A percentile compares a stretch with the other conserved stretches of the same genome.
Conservation (phyloP, 2,888 invertebrate species). For the Heliconius charithonia region DNA sequence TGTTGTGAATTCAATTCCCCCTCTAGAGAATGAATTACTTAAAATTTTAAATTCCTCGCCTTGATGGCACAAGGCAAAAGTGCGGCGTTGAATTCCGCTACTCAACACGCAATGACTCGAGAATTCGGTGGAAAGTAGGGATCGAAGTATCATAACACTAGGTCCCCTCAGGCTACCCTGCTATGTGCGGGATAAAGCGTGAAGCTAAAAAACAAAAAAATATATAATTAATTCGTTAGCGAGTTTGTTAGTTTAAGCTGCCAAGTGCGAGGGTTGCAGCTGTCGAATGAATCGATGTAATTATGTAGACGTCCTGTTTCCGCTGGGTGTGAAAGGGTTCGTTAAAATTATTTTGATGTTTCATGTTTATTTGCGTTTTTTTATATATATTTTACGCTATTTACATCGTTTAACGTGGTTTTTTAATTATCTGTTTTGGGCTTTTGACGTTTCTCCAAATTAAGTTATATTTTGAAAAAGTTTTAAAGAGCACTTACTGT, state of each 20-base stretch:
- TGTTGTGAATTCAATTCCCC: too few species aligned
- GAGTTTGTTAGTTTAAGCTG: slow-evolving; percentile 34
- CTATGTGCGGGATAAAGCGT: not conserved
- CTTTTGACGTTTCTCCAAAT: too few species aligned
- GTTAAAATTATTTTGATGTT: slow-evolving; percentile 22
- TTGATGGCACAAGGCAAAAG: not conserved
- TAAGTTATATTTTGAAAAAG: too few species aligned
- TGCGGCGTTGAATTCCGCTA: not conserved
- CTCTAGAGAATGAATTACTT: too few species aligned
- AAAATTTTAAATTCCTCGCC: not conserved
- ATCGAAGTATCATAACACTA: not conserved
- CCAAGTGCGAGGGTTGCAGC: slow-evolving; percentile 6
- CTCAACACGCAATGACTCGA: not conserved
- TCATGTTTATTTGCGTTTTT: not conserved
- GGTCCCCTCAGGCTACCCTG: not conserved
- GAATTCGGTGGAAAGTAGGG: not conserved
- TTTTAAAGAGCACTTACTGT: too few species aligned
- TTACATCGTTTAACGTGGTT: not conserved
- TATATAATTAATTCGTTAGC: slow-evolving; percentile 35
- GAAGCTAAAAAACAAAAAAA: not conserved
- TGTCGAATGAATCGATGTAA: slow-evolving; percentile 21
- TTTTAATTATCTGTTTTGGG: not conserved
- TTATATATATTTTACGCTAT: not conserved
- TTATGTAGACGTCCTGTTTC: slow-evolving; percentile 12
- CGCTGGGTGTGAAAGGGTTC: slow-evolving; percentile 12